phyloP scores from a whole-genome alignment of 2,797 vertebrate genomes.

The Babyrousa celebensis region DNA sequence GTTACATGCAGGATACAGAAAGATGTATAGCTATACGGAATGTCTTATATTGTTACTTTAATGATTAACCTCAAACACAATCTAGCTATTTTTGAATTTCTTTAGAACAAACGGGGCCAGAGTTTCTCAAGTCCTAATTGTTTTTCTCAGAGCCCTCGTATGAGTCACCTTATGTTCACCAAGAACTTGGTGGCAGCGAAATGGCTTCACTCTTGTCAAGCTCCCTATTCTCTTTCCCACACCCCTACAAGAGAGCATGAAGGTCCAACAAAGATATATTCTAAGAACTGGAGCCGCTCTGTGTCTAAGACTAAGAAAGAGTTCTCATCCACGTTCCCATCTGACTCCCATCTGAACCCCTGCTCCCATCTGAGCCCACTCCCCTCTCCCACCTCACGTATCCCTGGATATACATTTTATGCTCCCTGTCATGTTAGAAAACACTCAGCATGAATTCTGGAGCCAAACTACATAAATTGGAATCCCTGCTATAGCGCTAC shows the following conservation, averaged over 20 bases:
- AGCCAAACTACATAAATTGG: not conserved
- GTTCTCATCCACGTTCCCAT: not conserved
- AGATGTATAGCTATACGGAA: too few species aligned
- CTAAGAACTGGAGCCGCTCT: not conserved
- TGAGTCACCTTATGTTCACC: too few species aligned
- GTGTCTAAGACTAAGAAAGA: not conserved
- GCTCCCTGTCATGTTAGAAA: not conserved
- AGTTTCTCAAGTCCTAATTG: too few species aligned
- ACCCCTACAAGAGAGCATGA: not conserved
- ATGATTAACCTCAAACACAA: too few species aligned
- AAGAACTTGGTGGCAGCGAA: too few species aligned
- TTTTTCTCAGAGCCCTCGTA: too few species aligned
- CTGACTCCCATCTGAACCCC: not conserved
- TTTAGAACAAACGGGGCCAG: too few species aligned
- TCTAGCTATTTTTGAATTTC: too few species aligned
- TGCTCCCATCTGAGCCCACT: not conserved
- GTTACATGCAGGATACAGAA: too few species aligned
- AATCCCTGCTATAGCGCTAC: not conserved
- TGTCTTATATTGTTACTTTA: too few species aligned
- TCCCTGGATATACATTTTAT: not conserved
- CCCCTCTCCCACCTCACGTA: not conserved
- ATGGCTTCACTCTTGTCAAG: too few species aligned
- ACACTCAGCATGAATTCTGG: not conserved
- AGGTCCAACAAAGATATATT: not conserved
- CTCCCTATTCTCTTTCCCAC: too few species aligned